phyloP scores from a whole-genome alignment of 2,797 vertebrate species.

The Cirrhinus mrigala region DNA sequence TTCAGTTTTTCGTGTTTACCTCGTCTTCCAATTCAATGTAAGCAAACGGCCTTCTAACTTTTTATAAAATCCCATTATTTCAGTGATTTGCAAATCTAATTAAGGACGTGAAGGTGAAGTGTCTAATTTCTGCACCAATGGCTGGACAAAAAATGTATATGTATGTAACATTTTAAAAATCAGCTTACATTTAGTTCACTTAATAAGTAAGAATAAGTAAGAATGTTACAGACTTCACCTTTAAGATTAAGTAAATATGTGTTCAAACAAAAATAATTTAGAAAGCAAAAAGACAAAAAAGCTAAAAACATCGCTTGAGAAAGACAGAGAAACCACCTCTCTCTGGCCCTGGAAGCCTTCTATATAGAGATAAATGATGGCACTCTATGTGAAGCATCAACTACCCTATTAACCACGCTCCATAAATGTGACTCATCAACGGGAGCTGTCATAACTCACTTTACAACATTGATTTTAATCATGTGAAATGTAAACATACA shows the following conservation, averaged over 20 bases:
- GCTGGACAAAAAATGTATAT: background rate
- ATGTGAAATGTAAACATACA: conserved; percentile 91
- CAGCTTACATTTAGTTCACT: background rate
- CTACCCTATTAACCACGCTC: conserved; percentile 79
- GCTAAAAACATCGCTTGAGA: conserved; percentile 17
- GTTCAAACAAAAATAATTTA: background rate
- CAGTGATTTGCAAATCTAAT: conserved; percentile 1
- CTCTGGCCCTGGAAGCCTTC: conserved; percentile 67
- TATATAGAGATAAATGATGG: conserved; percentile 77
- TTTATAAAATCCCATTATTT: conserved; percentile 28
- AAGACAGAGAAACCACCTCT: conserved; percentile 39
- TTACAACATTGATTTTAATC: conserved; percentile 90
- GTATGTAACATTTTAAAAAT: background rate
- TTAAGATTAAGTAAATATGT: background rate
- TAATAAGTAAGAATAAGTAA: background rate
- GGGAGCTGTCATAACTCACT: conserved; percentile 83
- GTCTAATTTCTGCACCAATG: conserved; percentile 1
- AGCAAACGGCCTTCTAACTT: background rate
- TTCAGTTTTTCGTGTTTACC: background rate
- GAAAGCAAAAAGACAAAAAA: background rate
- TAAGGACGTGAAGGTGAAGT: background rate
- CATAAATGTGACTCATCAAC: conserved; percentile 83
- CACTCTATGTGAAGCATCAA: conserved; percentile 79
- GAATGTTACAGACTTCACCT: background rate
- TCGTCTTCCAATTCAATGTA: conserved; percentile 19